These are phyloP conservation scores for Drosophila persimilis DNA, from an alignment of 1,140 invertebrate genomes.

Conservation along the genomic window DNA sequence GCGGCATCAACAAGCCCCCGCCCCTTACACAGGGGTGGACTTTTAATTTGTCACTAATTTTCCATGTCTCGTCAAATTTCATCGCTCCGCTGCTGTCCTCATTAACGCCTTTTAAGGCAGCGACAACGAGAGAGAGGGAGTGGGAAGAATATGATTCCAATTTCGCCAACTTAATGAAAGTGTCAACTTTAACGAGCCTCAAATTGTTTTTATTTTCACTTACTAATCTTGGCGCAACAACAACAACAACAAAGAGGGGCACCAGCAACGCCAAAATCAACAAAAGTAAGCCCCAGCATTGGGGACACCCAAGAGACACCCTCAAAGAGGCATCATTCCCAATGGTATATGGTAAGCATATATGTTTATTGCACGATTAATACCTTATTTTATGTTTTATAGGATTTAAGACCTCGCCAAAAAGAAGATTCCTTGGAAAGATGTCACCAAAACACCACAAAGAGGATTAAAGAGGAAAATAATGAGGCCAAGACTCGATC, in stretches of 20 bases:
- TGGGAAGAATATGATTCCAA: constrained; percentile 32
- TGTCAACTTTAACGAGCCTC: constrained; percentile 80
- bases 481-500: no score
- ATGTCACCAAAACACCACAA: no score
- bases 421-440: no score
- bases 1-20: constrained; percentile 38
- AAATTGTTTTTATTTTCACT: constrained; percentile 76
- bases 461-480: no score
- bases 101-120: constrained; percentile 68
- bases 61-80: constrained; percentile 75
- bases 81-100: constrained; percentile 42
- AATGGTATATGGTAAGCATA: no score
- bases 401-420: no score
- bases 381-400: no score
- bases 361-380: no score
- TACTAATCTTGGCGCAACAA: constrained; percentile 56
- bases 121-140: no score
- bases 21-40: constrained; percentile 37
- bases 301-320: no score
- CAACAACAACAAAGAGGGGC: background rate
- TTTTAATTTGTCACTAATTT: constrained; percentile 79
- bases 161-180: constrained; percentile 79
- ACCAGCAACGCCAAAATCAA: background rate
- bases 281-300: background rate
- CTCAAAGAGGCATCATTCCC: no score